A percentile compares a stretch with the other conserved stretches of the same genome.
phyloP scores from a whole-genome alignment of 2,113 vertebrate genomes.

The Elephantulus edwardii region DNA sequence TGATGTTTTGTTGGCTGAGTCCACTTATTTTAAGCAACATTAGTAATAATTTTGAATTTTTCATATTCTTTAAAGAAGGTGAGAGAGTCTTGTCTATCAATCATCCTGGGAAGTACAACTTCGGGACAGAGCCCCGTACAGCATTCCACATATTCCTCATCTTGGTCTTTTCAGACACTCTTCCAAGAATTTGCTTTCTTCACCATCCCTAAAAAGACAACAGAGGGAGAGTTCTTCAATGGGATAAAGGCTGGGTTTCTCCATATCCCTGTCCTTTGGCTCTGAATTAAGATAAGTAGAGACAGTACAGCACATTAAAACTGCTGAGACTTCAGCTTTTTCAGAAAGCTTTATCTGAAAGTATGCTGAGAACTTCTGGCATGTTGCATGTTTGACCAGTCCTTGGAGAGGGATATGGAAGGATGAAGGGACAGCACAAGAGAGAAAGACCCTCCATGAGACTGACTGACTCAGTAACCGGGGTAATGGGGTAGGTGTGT shows the following conservation, averaged over 20 bases:
- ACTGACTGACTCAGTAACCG: too few species aligned
- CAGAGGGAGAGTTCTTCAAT: not conserved
- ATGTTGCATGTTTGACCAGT: too few species aligned
- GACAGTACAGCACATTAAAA: not conserved
- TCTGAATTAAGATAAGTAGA: not conserved
- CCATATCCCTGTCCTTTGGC: not conserved
- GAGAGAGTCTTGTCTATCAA: not conserved
- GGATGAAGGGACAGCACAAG: too few species aligned
- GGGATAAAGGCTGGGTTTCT: too few species aligned
- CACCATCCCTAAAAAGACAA: not conserved
- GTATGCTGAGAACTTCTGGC: not conserved
- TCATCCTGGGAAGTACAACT: accelerated
- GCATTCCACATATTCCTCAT: accelerated
- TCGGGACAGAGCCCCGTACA: not conserved
- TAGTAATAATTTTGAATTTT: not conserved
- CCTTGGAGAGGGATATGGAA: too few species aligned
- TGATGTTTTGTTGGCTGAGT: accelerated
- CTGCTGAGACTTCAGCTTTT: not conserved
- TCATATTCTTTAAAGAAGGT: not conserved
- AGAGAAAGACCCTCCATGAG: too few species aligned
- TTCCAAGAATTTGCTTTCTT: not conserved
- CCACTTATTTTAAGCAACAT: accelerated
- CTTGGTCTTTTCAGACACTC: not conserved
- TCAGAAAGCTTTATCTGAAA: not conserved
- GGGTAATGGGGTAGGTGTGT: too few species aligned